Evolutionary conservation across 2,113 vertebrate genomes (phyloP).

Genomic region (Neoarius graeffei): DNA sequence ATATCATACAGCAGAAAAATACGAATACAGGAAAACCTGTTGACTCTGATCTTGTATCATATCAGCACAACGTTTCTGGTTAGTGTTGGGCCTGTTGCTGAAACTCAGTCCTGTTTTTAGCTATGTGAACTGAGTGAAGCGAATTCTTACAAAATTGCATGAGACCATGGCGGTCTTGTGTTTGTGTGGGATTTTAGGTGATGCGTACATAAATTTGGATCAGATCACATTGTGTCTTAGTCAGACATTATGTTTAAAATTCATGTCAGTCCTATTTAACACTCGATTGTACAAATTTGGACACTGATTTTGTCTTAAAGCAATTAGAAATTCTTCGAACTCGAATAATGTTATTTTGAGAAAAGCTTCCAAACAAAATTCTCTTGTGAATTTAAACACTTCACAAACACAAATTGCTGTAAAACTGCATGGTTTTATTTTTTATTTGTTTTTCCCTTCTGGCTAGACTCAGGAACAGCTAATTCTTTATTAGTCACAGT

Average conservation of each 20-base stretch:
- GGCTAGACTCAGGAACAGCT: slow-evolving; percentile 24
- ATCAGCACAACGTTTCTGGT: not conserved
- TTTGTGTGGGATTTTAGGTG: not conserved
- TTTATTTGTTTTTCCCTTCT: not conserved
- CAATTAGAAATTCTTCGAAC: not conserved
- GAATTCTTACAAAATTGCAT: not conserved
- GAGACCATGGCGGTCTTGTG: not conserved
- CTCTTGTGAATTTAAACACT: not conserved
- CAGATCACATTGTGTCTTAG: not conserved
- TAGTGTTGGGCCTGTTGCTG: not conserved
- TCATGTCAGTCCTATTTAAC: not conserved
- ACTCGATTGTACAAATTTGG: not conserved
- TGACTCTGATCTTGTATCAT: not conserved
- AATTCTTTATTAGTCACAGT: slow-evolving; percentile 26
- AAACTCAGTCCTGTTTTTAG: not conserved
- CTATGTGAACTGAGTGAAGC: not conserved
- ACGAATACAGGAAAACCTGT: not conserved
- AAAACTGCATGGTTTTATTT: too few species aligned
- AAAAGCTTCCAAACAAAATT: not conserved
- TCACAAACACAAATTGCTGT: not conserved
- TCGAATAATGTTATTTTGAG: not conserved
- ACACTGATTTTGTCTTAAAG: not conserved
- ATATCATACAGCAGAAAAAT: not conserved
- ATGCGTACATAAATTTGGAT: not conserved
- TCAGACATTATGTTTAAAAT: not conserved